These are phyloP conservation scores for Montipora cactus DNA, from an alignment of 64 coral and sea anemone genomes.

Conservation along the genomic window DNA sequence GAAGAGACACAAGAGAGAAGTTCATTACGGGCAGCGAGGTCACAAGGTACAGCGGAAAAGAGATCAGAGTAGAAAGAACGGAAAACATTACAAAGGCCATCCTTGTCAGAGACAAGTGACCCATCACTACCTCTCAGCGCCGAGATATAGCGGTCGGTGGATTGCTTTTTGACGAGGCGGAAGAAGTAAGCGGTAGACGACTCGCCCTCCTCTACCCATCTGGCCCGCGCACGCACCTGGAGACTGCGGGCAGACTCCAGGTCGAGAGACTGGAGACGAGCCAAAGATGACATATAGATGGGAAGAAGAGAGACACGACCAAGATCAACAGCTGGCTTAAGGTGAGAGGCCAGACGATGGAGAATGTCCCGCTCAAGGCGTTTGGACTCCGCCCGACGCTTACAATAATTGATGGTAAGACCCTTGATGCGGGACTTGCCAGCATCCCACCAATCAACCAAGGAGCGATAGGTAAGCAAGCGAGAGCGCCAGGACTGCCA, in stretches of 20 bases:
- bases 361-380: no score
- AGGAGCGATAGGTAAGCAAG: background rate
- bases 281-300: no score
- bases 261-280: background rate
- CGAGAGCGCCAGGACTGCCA: background rate
- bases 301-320: no score
- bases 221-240: slow-evolving; percentile 10
- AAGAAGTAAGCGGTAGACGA: slow-evolving; percentile 41
- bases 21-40: background rate
- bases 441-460: background rate
- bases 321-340: no score
- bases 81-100: background rate
- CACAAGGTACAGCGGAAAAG: background rate
- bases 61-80: background rate
- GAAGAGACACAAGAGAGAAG: background rate
- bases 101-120: background rate
- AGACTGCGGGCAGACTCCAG: background rate
- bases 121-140: background rate
- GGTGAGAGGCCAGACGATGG: no score
- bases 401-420: background rate
- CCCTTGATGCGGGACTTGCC: background rate
- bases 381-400: background rate
- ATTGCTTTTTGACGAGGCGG: background rate
- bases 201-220: slow-evolving; percentile 54
- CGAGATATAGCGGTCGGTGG: background rate